Conservation (phyloP, 1,140 invertebrate species). For the Trichonephila clavata region DNA sequence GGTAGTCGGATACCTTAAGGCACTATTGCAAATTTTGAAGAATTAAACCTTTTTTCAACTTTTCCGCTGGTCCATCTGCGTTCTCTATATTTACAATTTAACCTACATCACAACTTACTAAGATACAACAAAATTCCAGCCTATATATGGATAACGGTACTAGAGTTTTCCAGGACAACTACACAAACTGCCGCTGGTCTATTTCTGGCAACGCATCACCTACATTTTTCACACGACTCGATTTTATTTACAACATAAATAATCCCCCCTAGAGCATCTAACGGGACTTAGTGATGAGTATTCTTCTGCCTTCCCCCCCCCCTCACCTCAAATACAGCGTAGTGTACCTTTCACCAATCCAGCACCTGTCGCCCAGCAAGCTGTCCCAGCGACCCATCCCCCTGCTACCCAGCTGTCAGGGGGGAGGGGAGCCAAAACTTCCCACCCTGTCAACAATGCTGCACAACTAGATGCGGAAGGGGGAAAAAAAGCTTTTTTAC, state of each 20-base stretch:
- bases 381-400: background rate
- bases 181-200: background rate
- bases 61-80: too few relatives aligned
- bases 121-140: too few relatives aligned
- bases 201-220: background rate
- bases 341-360: slow-evolving; percentile 46
- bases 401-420: background rate
- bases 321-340: background rate
- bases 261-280: background rate
- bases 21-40: too few relatives aligned
- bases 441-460: slow-evolving; percentile 60
- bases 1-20: too few relatives aligned
- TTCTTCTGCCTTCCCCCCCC: background rate
- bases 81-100: too few relatives aligned
- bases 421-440: background rate
- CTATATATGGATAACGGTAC: too few relatives aligned
- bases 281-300: slow-evolving; percentile 42
- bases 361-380: background rate
- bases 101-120: too few relatives aligned
- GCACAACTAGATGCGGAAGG: slow-evolving; percentile 44
- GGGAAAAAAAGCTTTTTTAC: slow-evolving; percentile 17
- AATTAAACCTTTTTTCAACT: too few relatives aligned
- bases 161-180: too few relatives aligned
- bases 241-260: slow-evolving; percentile 62
- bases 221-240: slow-evolving; percentile 40